Evolutionary conservation across 2,888 invertebrate genomes (phyloP).

Genomic region (Philopedon plagiatum): DNA sequence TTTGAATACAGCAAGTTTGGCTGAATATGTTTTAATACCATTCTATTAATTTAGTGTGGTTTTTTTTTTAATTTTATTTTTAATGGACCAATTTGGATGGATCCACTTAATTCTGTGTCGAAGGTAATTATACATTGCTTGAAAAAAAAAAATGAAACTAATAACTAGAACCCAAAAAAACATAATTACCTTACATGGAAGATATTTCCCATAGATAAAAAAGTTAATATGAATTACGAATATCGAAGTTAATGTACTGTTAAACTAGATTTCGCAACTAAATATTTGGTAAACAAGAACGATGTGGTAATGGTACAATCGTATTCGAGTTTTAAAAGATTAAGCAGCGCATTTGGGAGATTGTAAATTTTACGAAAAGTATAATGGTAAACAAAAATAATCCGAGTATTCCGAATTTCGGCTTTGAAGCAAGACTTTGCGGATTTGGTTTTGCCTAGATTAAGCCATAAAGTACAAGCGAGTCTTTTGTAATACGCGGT

Average conservation of each 20-base stretch:
- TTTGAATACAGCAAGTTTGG: too few relatives aligned
- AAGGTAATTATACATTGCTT: conserved; percentile 19
- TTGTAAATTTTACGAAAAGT: conserved; percentile 37
- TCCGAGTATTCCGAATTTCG: conserved; percentile 36
- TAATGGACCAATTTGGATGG: conserved; percentile 18
- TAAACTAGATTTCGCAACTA: conserved; percentile 15
- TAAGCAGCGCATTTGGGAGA: conserved; percentile 30
- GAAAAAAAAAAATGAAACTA: conserved; percentile 29
- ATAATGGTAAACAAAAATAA: conserved; percentile 43
- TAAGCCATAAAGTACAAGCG: conserved; percentile 34
- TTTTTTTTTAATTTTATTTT: too few relatives aligned
- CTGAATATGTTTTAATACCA: too few relatives aligned
- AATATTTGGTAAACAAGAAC: conserved; percentile 28
- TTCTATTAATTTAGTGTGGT: too few relatives aligned
- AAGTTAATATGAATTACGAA: conserved; percentile 12
- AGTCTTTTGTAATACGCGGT: conserved; percentile 24
- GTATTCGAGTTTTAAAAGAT: conserved; percentile 24
- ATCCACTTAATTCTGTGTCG: background rate
- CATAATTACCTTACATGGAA: conserved; percentile 42
- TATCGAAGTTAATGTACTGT: conserved; percentile 11
- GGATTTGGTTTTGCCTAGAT: conserved; percentile 34
- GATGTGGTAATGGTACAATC: conserved; percentile 9
- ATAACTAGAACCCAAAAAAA: conserved; percentile 28
- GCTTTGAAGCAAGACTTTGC: conserved; percentile 44
- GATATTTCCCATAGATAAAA: conserved; percentile 41